Evolutionary conservation across 2,797 vertebrate species (phyloP).

Genomic region (Tangara arthus): DNA sequence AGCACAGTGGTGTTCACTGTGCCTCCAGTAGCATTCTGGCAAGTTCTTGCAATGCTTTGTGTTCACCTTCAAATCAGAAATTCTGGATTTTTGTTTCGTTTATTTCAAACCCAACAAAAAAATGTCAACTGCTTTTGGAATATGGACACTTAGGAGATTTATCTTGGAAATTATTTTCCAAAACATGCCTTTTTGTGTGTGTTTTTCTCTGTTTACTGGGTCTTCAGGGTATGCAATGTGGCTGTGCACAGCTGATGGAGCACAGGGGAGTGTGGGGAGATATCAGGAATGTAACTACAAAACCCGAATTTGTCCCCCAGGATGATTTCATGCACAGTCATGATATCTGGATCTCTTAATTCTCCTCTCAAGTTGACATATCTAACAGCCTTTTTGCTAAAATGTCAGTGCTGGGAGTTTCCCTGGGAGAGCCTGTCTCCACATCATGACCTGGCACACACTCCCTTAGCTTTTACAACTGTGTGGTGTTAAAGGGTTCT

Average conservation of each 20-base stretch:
- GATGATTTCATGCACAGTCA: not conserved
- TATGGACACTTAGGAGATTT: not conserved
- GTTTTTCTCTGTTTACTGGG: not conserved
- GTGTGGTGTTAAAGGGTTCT: not conserved
- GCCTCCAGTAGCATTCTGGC: not conserved
- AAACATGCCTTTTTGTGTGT: not conserved
- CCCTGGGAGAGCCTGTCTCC: constrained; percentile 40
- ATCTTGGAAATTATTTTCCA: not conserved
- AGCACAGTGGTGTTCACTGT: not conserved
- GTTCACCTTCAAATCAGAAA: not conserved
- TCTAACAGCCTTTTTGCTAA: constrained; percentile 15
- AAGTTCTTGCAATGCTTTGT: not conserved
- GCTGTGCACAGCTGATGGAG: not conserved
- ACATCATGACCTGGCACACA: constrained; percentile 47
- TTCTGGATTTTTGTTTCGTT: not conserved
- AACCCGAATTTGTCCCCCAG: not conserved
- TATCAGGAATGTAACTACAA: not conserved
- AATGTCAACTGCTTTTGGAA: not conserved
- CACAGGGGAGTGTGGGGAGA: not conserved
- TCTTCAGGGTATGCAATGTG: not conserved
- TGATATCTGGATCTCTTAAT: constrained; percentile 19
- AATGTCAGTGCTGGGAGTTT: constrained; percentile 25
- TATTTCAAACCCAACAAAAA: not conserved
- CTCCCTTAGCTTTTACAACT: constrained; percentile 33
- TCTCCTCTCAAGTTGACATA: constrained; percentile 4